Evolutionary conservation across 2,797 vertebrate species (phyloP).

Genomic region (Harpagifer antarcticus): DNA sequence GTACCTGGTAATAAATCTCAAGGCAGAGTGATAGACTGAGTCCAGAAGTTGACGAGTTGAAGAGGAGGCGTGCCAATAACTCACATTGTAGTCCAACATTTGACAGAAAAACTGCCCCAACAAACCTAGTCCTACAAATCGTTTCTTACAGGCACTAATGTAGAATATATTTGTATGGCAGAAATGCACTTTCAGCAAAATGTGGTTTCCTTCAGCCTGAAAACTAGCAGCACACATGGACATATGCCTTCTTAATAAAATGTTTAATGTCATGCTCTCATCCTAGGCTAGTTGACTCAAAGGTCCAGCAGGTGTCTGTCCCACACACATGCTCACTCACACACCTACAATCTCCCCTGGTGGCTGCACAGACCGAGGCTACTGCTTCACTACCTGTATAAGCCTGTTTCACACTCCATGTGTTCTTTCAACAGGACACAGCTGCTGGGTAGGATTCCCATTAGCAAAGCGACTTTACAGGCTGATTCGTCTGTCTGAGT

Average conservation of each 20-base stretch:
- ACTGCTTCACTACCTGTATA: constrained; percentile 55
- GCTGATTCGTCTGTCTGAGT: constrained; percentile 51
- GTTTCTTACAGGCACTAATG: neutral
- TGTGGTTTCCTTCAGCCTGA: neutral
- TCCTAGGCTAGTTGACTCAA: constrained; percentile 16
- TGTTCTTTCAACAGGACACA: constrained; percentile 70
- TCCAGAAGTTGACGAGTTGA: no score
- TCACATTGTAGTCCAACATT: no score
- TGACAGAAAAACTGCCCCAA: no score
- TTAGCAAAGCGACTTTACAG: constrained; percentile 55
- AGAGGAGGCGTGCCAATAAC: no score
- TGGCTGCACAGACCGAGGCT: constrained; percentile 22
- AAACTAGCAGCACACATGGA: neutral
- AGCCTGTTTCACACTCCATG: constrained; percentile 67
- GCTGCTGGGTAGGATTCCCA: constrained; percentile 70
- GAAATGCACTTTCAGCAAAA: neutral
- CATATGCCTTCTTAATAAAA: neutral
- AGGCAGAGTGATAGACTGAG: no score
- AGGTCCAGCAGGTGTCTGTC: constrained; percentile 7
- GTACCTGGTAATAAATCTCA: no score
- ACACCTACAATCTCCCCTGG: constrained; percentile 22
- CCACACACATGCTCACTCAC: constrained; percentile 26
- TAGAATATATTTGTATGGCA: neutral
- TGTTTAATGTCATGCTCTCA: constrained; percentile 17
- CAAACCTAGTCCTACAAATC: no score